These are phyloP conservation scores for Drosophila lutescens DNA, from an alignment of 2,888 invertebrate genomes.

Conservation along the genomic window DNA sequence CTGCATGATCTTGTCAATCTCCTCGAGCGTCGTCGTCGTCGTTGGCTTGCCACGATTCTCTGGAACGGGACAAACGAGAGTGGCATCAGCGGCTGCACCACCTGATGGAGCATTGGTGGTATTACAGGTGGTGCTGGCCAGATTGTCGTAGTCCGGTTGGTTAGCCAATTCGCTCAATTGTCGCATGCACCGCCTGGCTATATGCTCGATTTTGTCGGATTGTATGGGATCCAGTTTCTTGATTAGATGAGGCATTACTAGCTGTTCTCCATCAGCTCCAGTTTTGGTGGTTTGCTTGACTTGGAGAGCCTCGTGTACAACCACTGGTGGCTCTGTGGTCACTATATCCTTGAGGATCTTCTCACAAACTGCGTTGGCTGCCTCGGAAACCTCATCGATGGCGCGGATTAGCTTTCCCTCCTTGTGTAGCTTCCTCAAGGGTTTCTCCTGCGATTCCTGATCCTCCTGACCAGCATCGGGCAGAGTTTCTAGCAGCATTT, in stretches of 20 bases:
- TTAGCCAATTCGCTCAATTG: slow-evolving; percentile 82
- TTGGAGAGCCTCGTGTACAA: slow-evolving; percentile 77
- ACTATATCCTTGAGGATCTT: slow-evolving; percentile 83
- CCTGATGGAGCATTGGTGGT: slow-evolving; percentile 35
- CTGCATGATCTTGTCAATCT: slow-evolving; percentile 83
- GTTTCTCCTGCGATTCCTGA: slow-evolving; percentile 12
- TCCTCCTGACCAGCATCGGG: slow-evolving; percentile 66
- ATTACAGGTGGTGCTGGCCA: slow-evolving; percentile 65
- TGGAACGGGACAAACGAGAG: slow-evolving; percentile 82
- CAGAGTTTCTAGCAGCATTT: slow-evolving; percentile 84
- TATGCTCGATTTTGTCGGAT: slow-evolving; percentile 85
- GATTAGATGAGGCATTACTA: slow-evolving; percentile 82
- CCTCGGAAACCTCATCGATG: slow-evolving; percentile 83
- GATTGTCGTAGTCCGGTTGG: slow-evolving; percentile 84
- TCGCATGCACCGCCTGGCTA: slow-evolving; percentile 85
- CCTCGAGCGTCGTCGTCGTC: slow-evolving; percentile 66
- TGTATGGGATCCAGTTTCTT: slow-evolving; percentile 85
- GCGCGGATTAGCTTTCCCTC: slow-evolving; percentile 82
- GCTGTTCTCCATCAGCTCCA: slow-evolving; percentile 32
- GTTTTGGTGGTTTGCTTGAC: slow-evolving; percentile 63
- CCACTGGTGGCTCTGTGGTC: slow-evolving; percentile 80
- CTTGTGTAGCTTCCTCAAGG: slow-evolving; percentile 74
- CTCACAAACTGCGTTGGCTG: slow-evolving; percentile 83
- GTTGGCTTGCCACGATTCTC: slow-evolving; percentile 56
- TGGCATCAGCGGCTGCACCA: slow-evolving; percentile 59